Conservation (phyloP, 1,140 invertebrate species). For the Carposina sasakii region DNA sequence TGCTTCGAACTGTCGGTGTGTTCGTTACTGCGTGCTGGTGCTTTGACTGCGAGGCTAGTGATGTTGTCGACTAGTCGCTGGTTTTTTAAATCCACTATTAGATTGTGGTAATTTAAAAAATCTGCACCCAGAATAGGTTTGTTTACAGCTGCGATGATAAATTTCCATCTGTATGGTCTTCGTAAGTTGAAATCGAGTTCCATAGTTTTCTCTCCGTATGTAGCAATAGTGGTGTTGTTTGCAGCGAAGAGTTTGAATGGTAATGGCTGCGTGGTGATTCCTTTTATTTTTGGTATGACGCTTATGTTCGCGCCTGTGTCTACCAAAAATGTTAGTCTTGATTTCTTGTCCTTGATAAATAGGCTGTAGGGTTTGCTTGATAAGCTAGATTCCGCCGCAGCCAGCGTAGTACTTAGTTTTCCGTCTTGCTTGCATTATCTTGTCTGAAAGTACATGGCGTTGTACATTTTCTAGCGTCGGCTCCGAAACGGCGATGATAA, state of each 20-base stretch:
- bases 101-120: constrained; percentile 18
- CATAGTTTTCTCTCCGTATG: not conserved
- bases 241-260: too few species aligned
- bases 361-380: too few species aligned
- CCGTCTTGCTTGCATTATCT: too few species aligned
- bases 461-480: too few species aligned
- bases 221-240: not conserved
- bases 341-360: not conserved
- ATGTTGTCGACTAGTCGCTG: constrained; percentile 5
- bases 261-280: too few species aligned
- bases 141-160: constrained; percentile 25
- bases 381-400: too few species aligned
- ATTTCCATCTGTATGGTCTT: constrained; percentile 20
- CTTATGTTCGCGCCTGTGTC: not conserved
- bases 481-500: too few species aligned
- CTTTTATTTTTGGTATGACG: too few species aligned
- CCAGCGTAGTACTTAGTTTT: too few species aligned
- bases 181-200: constrained; percentile 6
- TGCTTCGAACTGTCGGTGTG: not conserved
- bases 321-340: not conserved
- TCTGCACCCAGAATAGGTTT: constrained; percentile 33
- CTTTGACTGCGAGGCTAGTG: not conserved
- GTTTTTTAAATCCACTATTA: constrained; percentile 14
- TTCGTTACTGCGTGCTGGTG: not conserved
- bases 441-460: too few species aligned